Evolutionary conservation across 2,113 vertebrate genomes (phyloP).

Genomic region (Oophaga pumilio): DNA sequence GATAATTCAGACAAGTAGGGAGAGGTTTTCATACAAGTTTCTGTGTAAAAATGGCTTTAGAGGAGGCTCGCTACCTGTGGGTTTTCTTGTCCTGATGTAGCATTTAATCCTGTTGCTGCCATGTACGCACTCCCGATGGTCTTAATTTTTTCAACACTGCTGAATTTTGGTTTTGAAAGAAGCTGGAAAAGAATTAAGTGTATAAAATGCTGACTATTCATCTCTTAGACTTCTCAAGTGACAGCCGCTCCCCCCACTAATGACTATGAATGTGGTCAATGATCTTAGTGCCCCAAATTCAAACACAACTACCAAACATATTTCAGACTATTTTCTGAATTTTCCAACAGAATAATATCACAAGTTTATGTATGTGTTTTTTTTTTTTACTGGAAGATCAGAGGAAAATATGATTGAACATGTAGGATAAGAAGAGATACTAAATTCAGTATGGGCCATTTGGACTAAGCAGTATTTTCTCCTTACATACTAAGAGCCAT

Average conservation of each 20-base stretch:
- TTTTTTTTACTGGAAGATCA: too few relatives aligned
- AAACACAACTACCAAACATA: not conserved
- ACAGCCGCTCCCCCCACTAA: not conserved
- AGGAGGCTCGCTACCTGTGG: conserved; percentile 62
- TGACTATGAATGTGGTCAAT: not conserved
- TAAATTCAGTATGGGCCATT: too few relatives aligned
- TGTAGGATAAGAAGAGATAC: not conserved
- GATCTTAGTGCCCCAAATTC: not conserved
- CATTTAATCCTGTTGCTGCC: conserved; percentile 83
- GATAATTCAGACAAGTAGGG: not conserved
- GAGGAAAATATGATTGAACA: too few relatives aligned
- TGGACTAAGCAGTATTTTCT: too few relatives aligned
- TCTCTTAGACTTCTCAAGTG: not conserved
- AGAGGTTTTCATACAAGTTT: not conserved
- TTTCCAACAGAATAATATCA: not conserved
- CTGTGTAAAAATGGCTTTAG: not conserved
- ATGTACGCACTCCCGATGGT: conserved; percentile 90
- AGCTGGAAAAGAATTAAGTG: conserved; percentile 68
- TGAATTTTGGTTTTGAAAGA: conserved; percentile 87
- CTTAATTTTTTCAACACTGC: conserved; percentile 88
- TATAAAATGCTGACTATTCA: not conserved
- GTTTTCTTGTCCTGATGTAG: conserved; percentile 65
- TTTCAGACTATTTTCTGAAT: not conserved
- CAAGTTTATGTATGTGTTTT: too few relatives aligned
- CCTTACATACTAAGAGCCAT: too few relatives aligned